phyloP scores from a whole-genome alignment of 92 coral and sea anemone species.

The Epizoanthus stellaris region DNA sequence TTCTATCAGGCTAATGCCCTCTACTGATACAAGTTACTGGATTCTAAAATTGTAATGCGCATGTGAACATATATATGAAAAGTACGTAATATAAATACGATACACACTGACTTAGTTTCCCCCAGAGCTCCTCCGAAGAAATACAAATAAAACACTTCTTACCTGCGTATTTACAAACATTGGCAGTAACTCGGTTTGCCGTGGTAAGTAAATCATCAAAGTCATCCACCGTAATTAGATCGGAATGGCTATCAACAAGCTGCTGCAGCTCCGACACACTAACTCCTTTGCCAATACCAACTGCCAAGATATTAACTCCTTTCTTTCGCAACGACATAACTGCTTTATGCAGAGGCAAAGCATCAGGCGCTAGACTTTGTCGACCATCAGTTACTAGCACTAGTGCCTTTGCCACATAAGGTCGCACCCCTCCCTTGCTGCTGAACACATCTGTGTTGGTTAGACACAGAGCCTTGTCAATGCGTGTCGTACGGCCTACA shows the following conservation, averaged over 20 bases:
- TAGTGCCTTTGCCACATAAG: conserved; percentile 66
- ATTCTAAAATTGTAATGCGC: too few species aligned
- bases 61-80: too few species aligned
- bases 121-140: too few species aligned
- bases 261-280: conserved; percentile 56
- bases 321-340: conserved; percentile 67
- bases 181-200: conserved; percentile 41
- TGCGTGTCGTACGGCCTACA: conserved; percentile 69
- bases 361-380: conserved; percentile 65
- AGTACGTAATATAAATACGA: too few species aligned
- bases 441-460: conserved; percentile 68
- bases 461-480: conserved; percentile 64
- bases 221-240: conserved; percentile 54
- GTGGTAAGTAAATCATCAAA: conserved; percentile 61
- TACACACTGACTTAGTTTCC: too few species aligned
- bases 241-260: conserved; percentile 49
- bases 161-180: conserved; percentile 66
- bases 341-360: conserved; percentile 62
- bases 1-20: too few species aligned
- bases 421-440: conserved; percentile 63
- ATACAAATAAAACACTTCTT: background rate
- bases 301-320: conserved; percentile 56
- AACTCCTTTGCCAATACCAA: conserved; percentile 67
- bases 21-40: too few species aligned
- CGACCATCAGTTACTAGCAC: conserved; percentile 81